A percentile compares a stretch with the other conserved stretches of the same genome.
phyloP scores from a whole-genome alignment of 2,797 vertebrate species.

The Heteromormyrus szaboi region DNA sequence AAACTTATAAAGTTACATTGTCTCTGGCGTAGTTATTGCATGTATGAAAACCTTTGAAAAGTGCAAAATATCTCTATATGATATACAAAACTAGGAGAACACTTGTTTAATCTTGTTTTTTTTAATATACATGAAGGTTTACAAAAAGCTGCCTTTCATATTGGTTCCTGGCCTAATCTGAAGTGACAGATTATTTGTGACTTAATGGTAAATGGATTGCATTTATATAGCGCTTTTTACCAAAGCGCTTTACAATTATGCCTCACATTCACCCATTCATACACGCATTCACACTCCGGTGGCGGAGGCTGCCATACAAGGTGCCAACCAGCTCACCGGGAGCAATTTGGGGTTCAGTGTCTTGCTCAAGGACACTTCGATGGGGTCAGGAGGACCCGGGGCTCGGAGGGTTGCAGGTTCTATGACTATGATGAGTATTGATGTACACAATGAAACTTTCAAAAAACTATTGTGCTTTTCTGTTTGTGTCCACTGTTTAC shows the following conservation, averaged over 20 bases:
- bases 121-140: neutral
- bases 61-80: neutral
- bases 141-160: neutral
- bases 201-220: too few species aligned
- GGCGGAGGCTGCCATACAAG: too few species aligned
- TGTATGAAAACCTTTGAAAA: neutral
- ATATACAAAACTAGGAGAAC: neutral
- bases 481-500: conserved; percentile 28
- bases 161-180: neutral
- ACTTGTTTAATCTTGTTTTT: neutral
- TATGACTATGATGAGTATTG: neutral
- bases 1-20: neutral
- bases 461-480: neutral
- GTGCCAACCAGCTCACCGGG: too few species aligned
- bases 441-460: neutral
- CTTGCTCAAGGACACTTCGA: too few species aligned
- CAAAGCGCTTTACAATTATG: too few species aligned
- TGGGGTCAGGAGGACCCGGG: too few species aligned
- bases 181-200: neutral
- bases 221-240: too few species aligned
- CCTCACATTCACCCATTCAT: too few species aligned
- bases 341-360: too few species aligned
- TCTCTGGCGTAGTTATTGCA: neutral
- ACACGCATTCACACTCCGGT: too few species aligned
- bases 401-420: too few species aligned